A percentile compares a stretch with the other conserved stretches of the same genome.
phyloP scores from a whole-genome alignment of 2,113 vertebrate species.

The Notechis scutatus region DNA sequence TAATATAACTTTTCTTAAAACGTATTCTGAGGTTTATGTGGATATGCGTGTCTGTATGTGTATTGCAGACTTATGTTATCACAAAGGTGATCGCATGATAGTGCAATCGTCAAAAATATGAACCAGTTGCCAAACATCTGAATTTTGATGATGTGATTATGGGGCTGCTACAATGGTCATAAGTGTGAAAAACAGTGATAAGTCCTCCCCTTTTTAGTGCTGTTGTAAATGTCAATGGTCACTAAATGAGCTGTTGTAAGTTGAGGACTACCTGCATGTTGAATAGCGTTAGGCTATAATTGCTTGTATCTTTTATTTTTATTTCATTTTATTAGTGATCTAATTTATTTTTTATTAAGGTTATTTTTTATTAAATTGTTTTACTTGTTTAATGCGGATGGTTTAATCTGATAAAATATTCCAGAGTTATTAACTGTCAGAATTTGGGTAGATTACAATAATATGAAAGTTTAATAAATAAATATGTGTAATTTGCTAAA shows the following conservation, averaged over 20 bases:
- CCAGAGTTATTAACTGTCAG: background rate
- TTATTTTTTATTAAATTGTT: background rate
- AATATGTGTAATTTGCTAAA: background rate
- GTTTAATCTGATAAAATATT: background rate
- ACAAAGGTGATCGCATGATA: too few relatives aligned
- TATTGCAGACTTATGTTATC: background rate
- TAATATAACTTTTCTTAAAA: background rate
- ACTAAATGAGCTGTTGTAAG: too few relatives aligned
- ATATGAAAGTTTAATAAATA: background rate
- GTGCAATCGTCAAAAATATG: background rate
- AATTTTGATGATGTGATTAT: background rate
- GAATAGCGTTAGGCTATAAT: background rate
- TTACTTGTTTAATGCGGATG: background rate
- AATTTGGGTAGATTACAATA: background rate
- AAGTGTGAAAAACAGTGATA: background rate
- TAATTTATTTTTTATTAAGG: background rate
- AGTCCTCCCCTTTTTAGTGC: background rate
- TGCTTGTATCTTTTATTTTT: background rate
- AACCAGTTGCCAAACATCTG: background rate
- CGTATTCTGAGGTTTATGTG: background rate
- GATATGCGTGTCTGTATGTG: too few relatives aligned
- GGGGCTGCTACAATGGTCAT: background rate
- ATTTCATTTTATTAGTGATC: background rate
- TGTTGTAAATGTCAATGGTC: background rate
- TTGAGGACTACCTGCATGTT: background rate